Evolutionary conservation across 2,888 invertebrate species (phyloP).

Genomic region (Caprella mutica): DNA sequence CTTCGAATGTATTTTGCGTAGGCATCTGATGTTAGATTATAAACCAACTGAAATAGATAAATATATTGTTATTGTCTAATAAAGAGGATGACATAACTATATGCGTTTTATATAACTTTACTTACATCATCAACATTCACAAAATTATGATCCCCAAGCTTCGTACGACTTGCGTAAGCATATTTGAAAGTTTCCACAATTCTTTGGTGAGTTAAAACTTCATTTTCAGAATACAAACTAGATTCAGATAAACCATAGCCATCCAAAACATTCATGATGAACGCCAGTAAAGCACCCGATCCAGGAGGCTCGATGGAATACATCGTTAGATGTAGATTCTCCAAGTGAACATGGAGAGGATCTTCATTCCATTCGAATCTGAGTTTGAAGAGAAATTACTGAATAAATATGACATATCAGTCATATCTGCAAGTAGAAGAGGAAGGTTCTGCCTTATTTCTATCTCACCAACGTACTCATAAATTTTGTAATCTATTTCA

Average conservation of each 20-base stretch:
- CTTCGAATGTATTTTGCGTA: slow-evolving; percentile 51
- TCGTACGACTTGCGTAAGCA: slow-evolving; percentile 71
- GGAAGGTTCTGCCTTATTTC: too few relatives aligned
- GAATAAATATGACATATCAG: too few relatives aligned
- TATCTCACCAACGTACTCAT: too few relatives aligned
- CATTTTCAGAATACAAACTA: slow-evolving; percentile 32
- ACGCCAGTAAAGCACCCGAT: slow-evolving; percentile 65
- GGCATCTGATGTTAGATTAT: slow-evolving; percentile 52
- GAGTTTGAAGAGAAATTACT: too few relatives aligned
- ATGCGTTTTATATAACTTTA: too few relatives aligned
- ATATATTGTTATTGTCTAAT: too few relatives aligned
- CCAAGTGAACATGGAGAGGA: too few relatives aligned
- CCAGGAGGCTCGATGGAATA: too few relatives aligned
- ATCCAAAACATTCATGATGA: slow-evolving; percentile 65
- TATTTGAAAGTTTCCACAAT: slow-evolving; percentile 81
- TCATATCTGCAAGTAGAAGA: too few relatives aligned
- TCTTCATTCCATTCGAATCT: too few relatives aligned
- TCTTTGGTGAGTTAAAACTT: slow-evolving; percentile 58
- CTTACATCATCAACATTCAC: slow-evolving; percentile 57
- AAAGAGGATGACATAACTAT: too few relatives aligned
- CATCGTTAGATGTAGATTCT: too few relatives aligned
- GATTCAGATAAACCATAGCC: slow-evolving; percentile 8
- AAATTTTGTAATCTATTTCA: slow-evolving; percentile 38
- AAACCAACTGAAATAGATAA: slow-evolving; percentile 53
- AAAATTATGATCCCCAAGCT: slow-evolving; percentile 69